Conservation (phyloP, 2,113 vertebrate genomes). For the Calonectris borealis region DNA sequence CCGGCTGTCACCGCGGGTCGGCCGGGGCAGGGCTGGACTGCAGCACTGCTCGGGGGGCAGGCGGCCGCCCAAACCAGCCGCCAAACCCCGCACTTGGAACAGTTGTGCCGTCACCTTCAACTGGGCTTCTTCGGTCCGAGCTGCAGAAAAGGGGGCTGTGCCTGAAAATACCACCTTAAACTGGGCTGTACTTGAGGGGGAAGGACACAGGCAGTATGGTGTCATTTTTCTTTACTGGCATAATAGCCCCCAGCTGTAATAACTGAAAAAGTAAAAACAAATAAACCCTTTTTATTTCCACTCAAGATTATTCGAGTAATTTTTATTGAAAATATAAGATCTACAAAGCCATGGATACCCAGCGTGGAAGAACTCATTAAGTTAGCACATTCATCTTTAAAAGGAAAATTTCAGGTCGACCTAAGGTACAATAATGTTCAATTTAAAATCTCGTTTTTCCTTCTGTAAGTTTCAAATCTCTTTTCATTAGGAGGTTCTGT, state of each 20-base stretch:
- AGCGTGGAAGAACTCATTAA: constrained; percentile 73
- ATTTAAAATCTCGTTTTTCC: constrained; percentile 56
- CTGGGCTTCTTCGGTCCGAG: neutral
- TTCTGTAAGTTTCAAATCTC: constrained; percentile 58
- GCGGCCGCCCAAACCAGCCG: accelerated
- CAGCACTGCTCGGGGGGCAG: neutral
- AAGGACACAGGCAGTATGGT: neutral
- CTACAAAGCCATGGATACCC: constrained; percentile 73
- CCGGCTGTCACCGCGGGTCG: accelerated
- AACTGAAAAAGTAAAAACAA: constrained; percentile 56
- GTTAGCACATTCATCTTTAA: constrained; percentile 71
- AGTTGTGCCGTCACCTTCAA: neutral
- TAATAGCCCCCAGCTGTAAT: constrained; percentile 13
- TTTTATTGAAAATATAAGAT: constrained; percentile 77
- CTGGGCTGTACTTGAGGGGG: neutral
- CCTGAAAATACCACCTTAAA: neutral
- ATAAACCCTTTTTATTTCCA: constrained; percentile 58
- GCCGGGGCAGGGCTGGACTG: neutral
- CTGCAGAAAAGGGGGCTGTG: neutral
- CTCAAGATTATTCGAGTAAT: constrained; percentile 71
- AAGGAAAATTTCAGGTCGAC: constrained; percentile 68
- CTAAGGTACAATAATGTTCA: constrained; percentile 65
- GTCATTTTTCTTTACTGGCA: neutral
- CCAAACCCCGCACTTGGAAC: neutral
- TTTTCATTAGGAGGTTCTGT: constrained; percentile 81